Conservation (phyloP, 2,888 invertebrate genomes). For the Drosophila paracracens region DNA sequence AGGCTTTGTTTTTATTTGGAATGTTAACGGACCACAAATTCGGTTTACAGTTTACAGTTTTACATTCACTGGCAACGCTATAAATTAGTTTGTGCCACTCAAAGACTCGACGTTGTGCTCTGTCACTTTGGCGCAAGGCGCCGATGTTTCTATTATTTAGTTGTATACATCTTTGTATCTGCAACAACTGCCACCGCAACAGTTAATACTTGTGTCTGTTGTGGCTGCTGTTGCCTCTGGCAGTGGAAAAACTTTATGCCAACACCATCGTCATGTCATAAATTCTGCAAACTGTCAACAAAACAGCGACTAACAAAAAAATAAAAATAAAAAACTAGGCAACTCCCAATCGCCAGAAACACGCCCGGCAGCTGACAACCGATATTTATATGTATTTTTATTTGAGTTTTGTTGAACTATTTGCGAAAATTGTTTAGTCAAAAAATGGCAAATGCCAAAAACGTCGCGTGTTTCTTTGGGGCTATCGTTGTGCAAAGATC, state of each 20-base stretch:
- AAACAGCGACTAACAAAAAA: slow-evolving; percentile 37
- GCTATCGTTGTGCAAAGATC: slow-evolving; percentile 67
- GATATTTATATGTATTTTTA: slow-evolving; percentile 51
- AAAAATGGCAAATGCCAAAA: slow-evolving; percentile 66
- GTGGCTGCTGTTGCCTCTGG: slow-evolving; percentile 31
- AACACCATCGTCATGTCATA: slow-evolving; percentile 66
- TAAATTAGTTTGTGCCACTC: slow-evolving; percentile 54
- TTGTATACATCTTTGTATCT: slow-evolving; percentile 55
- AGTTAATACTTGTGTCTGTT: slow-evolving; percentile 20
- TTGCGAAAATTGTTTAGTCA: slow-evolving; percentile 46
- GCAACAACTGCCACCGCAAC: slow-evolving; percentile 27
- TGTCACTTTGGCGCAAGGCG: slow-evolving; percentile 56
- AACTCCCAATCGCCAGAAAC: slow-evolving; percentile 42
- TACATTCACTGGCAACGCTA: slow-evolving; percentile 47
- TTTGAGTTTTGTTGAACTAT: slow-evolving; percentile 24
- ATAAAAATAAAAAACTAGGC: slow-evolving; percentile 2
- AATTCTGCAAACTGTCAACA: slow-evolving; percentile 73
- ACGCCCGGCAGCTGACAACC: slow-evolving; percentile 72
- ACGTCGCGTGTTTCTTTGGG: slow-evolving; percentile 66
- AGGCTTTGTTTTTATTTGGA: not conserved
- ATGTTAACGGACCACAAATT: slow-evolving; percentile 19
- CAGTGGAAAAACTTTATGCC: slow-evolving; percentile 56
- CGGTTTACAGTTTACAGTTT: slow-evolving; percentile 24
- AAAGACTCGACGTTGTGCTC: slow-evolving; percentile 43
- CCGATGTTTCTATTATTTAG: slow-evolving; percentile 72